These are phyloP conservation scores for Neuroterus valhalla DNA, from an alignment of 1,140 invertebrate genomes.

Conservation along the genomic window DNA sequence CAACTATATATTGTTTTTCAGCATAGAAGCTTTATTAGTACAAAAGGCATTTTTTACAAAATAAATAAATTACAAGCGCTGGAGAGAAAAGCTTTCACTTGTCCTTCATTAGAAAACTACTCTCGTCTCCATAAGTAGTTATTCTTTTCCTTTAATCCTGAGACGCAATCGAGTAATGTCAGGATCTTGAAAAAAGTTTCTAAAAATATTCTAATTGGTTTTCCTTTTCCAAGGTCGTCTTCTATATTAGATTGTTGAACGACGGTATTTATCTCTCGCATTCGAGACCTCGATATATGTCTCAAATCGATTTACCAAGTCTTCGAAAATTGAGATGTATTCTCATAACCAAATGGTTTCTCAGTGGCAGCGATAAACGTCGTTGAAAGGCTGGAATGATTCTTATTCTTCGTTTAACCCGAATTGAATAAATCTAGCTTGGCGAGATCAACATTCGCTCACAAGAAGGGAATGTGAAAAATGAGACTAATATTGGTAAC, in stretches of 20 bases:
- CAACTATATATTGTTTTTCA: constrained; percentile 47
- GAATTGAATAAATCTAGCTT: constrained; percentile 37
- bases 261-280: neutral
- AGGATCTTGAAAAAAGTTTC: neutral
- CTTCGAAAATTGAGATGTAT: neutral
- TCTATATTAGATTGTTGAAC: constrained; percentile 3
- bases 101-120: constrained; percentile 27
- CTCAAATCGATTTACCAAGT: neutral
- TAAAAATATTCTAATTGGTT: constrained; percentile 18
- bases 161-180: neutral
- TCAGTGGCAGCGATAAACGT: constrained; percentile 25
- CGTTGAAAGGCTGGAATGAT: constrained; percentile 37
- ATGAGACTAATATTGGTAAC: constrained; percentile 81
- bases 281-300: neutral
- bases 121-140: neutral
- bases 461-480: constrained; percentile 21
- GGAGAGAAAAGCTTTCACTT: constrained; percentile 34
- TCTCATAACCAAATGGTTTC: neutral
- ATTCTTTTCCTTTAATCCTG: neutral
- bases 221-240: constrained; percentile 1
- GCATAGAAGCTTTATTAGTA: constrained; percentile 72
- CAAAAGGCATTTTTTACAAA: constrained; percentile 74
- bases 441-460: constrained; percentile 41
- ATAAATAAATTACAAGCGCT: constrained; percentile 73
- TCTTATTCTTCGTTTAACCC: constrained; percentile 43